Evolutionary conservation across 2,113 vertebrate species (phyloP), one percentile per base, ranked within the genome.

Genomic region (Paramormyrops kingsleyae): DNA sequence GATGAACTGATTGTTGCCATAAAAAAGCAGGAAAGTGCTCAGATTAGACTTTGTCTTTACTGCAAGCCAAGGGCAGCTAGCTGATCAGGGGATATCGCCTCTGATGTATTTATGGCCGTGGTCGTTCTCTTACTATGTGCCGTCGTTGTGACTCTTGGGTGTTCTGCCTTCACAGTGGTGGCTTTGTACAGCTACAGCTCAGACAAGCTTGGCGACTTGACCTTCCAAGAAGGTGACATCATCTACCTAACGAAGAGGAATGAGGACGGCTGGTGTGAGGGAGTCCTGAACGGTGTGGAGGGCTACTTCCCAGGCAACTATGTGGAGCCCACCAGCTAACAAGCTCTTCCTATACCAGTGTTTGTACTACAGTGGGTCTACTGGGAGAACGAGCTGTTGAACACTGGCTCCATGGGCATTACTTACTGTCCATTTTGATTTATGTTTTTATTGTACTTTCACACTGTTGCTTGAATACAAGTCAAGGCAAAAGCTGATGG

Each of bases 271-370:
- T 99, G 98, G 98, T 99, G 96, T 80, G 96, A 98, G 91, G 98
- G 98, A 0, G 92, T 97, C 83, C 96, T 97, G 94, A 95, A 97
- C 0, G 97, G 97, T 35, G 96, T 96, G 91, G 96, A 95, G 0
- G 98, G 98, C 83, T 98, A 97, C 90, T 99, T 99, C 91, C 98
- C 98, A 0, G 95, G 96, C 87, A 99, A 97, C 93, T 99, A 98
- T 0, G 97, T 99, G 17, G 96, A 97, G 74, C 95, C 96, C 0
- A 97, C 95, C 92, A 96, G n/a, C 59, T 94, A 93, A 92, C 90
- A 15, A 39, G 44, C 44, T 88, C 35, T 39, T 88, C 53, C 56
- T 13, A 24, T n/a, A 24, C 19, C 53, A 21, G 5, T 24, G 21
- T 21, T 13, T 88, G 9, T 17, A n/a, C 52, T 39, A 46, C 35